These are phyloP conservation scores for Augochlorella aurata DNA, from an alignment of 2,888 invertebrate genomes.

Conservation along the genomic window DNA sequence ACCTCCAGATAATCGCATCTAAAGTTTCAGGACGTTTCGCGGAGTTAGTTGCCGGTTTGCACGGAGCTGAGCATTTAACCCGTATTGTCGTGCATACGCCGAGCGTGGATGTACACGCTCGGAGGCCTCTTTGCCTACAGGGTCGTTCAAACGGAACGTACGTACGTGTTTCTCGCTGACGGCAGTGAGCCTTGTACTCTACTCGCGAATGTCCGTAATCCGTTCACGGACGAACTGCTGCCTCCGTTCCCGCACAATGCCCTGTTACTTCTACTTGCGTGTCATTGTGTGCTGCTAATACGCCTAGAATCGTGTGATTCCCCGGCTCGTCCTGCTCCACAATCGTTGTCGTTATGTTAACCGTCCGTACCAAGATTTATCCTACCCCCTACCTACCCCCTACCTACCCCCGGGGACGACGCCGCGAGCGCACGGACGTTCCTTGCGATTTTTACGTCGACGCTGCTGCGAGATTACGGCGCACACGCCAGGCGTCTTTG, in stretches of 20 bases:
- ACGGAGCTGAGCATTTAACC: slow-evolving; percentile 79
- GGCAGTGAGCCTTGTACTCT: slow-evolving; percentile 49
- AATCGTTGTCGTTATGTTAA: slow-evolving; percentile 36
- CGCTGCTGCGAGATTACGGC: not conserved
- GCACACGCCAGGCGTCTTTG: not conserved
- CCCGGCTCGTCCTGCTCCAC: slow-evolving; percentile 12
- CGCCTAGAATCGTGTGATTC: slow-evolving; percentile 46
- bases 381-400: not conserved
- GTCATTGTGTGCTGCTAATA: slow-evolving; percentile 57
- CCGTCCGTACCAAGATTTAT: slow-evolving; percentile 25
- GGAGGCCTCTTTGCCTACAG: slow-evolving; percentile 75
- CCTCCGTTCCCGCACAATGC: slow-evolving; percentile 61
- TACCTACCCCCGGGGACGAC: not conserved
- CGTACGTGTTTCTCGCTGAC: slow-evolving; percentile 62
- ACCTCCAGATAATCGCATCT: slow-evolving; percentile 81
- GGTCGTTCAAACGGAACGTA: slow-evolving; percentile 72
- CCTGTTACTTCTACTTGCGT: slow-evolving; percentile 64
- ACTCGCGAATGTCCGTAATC: slow-evolving; percentile 64
- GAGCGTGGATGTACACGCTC: slow-evolving; percentile 71
- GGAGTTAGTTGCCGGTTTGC: slow-evolving; percentile 79
- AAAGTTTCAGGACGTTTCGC: slow-evolving; percentile 81
- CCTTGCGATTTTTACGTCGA: not conserved
- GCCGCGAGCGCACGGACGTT: not conserved
- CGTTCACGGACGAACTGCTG: slow-evolving; percentile 66
- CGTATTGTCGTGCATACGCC: slow-evolving; percentile 80